Evolutionary conservation across 1,140 invertebrate genomes (phyloP).

Genomic region (Papilio xuthus): DNA sequence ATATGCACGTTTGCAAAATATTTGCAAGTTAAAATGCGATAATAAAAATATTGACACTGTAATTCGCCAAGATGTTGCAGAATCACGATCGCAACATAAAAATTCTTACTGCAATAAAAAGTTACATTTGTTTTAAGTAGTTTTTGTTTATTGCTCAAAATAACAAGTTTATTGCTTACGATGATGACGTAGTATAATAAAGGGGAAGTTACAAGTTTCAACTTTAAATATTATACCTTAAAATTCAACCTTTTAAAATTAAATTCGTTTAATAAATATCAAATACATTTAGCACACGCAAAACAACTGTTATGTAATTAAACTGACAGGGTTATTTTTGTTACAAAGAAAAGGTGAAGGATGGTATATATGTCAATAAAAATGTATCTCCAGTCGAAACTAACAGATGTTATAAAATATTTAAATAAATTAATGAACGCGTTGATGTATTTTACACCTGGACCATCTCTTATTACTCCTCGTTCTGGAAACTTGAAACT

Average conservation of each 20-base stretch:
- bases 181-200: not conserved
- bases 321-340: no score
- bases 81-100: not conserved
- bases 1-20: constrained; percentile 2
- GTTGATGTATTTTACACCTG: not conserved
- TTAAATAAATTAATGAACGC: not conserved
- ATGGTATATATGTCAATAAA: no score
- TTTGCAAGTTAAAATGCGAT: not conserved
- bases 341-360: no score
- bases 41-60: not conserved
- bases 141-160: not conserved
- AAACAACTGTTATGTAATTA: no score
- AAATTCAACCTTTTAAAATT: no score
- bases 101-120: constrained; percentile 15
- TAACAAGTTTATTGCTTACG: not conserved
- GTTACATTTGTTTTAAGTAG: not conserved
- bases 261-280: not conserved
- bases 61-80: not conserved
- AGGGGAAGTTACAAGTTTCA: not conserved
- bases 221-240: no score
- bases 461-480: not conserved
- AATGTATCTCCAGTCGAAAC: no score
- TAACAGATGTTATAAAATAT: no score
- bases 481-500: not conserved
- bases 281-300: no score